Base-by-base conservation (phyloP, 2,888 invertebrate species). In the Lordiphosa fenestrarum region DNA sequence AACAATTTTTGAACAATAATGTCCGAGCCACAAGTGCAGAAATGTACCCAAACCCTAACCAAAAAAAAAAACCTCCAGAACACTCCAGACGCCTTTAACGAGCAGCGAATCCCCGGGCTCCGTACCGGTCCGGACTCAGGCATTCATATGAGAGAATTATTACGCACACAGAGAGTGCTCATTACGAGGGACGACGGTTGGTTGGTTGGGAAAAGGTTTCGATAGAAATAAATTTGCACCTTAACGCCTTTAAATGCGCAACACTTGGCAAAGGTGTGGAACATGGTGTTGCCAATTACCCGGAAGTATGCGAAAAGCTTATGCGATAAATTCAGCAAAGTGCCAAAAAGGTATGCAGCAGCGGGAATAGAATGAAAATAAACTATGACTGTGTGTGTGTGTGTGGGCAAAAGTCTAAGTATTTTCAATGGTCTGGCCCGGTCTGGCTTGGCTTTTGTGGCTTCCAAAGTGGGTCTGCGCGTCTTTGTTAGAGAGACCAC, bases 221-320 rank as follows among this genome's bases (percentile, higher is more conserved):
- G 65, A 44, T 72, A 69, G 66, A 86, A 75, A 86, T 86, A 86
- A 86, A 85, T 85, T 86, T 84, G 73, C 85, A 86, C 86, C 86
- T 85, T 86, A 82, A 82, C 84, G 86, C 85, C 84, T 85, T 85
- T 85, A 83, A 84, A 85, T 75, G 82, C 66, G 62, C 75, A 65
- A 64, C 66, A 44, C 65, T 46, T 37, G 19, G 47, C 50, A 41
- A n/a, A 30, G 56, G 64, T 69, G 65, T 67, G 56, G 71, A 62
- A 81, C 71, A 75, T 69, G 83, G 85, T 73, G 84, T 84, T 85
- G 84, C 86, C 84, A 84, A 84, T 84, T 84, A 84, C 86, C 76
- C 84, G 76, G 83, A 83, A 84, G 83, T 83, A 82, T 85, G 85
- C 83, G 76, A 78, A 84, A 82, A 85, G 82, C 83, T 84, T 78